Percentiles rank a stretch among this genome's conserved stretches.
Conservation (phyloP, 1,140 invertebrate species). For the Theocolax elegans region DNA sequence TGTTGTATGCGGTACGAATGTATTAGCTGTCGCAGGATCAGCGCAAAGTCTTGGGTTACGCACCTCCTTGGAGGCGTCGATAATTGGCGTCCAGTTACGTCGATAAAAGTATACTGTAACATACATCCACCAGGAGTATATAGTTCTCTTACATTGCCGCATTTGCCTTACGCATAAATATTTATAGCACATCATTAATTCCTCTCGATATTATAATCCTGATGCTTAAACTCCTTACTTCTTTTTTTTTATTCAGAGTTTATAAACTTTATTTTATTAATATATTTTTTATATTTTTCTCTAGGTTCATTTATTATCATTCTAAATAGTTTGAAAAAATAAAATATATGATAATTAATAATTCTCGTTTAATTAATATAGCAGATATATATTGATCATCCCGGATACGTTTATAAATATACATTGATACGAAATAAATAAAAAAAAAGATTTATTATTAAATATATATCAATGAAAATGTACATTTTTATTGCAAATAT, state of each 20-base stretch:
- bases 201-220: slow-evolving; percentile 10
- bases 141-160: slow-evolving; percentile 49
- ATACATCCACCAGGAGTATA: slow-evolving; percentile 48
- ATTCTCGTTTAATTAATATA: too few species aligned
- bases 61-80: slow-evolving; percentile 55
- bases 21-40: slow-evolving; percentile 43
- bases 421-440: too few species aligned
- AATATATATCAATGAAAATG: too few species aligned
- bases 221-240: background rate
- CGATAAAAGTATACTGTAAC: slow-evolving; percentile 58
- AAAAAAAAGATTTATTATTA: too few species aligned
- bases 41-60: slow-evolving; percentile 46
- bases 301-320: too few species aligned
- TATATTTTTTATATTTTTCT: too few species aligned
- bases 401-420: too few species aligned
- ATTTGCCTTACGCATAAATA: slow-evolving; percentile 58
- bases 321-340: too few species aligned
- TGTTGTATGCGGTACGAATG: background rate
- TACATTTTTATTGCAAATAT: too few species aligned
- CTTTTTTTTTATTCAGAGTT: background rate
- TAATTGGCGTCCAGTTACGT: slow-evolving; percentile 64
- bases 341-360: too few species aligned
- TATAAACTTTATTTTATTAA: too few species aligned
- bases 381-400: too few species aligned
- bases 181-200: slow-evolving; percentile 62